Conservation (phyloP, 2,888 invertebrate species). For the Drosophila neoperkinsi region DNA sequence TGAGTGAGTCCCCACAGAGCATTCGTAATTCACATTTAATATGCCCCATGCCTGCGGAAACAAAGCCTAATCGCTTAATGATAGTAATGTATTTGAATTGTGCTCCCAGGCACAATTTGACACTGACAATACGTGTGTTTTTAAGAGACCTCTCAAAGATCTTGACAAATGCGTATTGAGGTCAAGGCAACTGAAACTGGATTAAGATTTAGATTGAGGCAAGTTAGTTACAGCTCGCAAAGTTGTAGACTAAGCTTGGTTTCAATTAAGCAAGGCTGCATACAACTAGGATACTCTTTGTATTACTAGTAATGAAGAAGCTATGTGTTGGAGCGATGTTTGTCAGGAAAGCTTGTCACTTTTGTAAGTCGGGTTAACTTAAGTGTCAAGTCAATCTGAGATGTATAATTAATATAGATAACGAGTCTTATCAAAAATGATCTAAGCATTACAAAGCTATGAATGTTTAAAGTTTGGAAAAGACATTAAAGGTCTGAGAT, state of each 20-base stretch:
- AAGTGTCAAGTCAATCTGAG: background rate
- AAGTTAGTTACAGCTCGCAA: background rate
- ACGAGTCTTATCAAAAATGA: background rate
- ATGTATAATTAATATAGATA: background rate
- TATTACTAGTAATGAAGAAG: background rate
- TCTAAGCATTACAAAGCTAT: background rate
- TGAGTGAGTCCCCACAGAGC: slow-evolving; percentile 42
- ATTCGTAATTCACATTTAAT: slow-evolving; percentile 55
- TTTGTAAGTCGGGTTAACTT: background rate
- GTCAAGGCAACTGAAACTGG: slow-evolving; percentile 29
- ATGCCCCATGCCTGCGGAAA: slow-evolving; percentile 5
- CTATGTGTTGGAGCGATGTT: background rate
- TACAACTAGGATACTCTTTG: background rate
- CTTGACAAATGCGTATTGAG: slow-evolving; percentile 20
- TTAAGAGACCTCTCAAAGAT: slow-evolving; percentile 1
- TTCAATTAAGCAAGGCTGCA: background rate
- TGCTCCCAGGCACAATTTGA: background rate
- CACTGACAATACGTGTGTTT: background rate
- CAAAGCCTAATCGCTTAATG: slow-evolving; percentile 16
- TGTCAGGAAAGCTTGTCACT: background rate
- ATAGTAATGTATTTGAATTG: slow-evolving; percentile 23
- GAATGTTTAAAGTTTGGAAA: background rate
- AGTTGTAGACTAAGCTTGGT: background rate
- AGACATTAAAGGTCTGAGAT: background rate
- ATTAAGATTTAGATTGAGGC: too few species aligned